phyloP scores from a whole-genome alignment of 2,113 vertebrate species.

The Cyprinodon tularosa region DNA sequence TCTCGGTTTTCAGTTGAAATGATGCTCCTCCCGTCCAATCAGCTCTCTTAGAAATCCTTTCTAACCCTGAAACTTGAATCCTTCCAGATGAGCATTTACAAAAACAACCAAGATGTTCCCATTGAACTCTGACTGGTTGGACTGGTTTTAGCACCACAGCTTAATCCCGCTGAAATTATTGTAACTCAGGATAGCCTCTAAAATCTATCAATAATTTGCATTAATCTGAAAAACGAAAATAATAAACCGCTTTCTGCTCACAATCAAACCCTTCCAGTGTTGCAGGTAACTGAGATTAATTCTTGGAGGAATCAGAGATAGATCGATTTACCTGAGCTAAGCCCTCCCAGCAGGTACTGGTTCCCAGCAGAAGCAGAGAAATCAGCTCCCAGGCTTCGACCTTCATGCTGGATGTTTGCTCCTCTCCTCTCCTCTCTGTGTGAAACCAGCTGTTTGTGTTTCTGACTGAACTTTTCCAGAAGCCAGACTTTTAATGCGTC shows the following conservation, averaged over 20 bases:
- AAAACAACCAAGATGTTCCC: no score
- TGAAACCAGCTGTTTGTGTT: background rate
- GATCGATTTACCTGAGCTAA: slow-evolving; percentile 28
- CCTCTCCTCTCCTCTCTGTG: slow-evolving; percentile 4
- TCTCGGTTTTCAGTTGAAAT: no score
- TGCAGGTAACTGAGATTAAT: no score
- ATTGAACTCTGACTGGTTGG: no score
- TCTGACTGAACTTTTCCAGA: background rate
- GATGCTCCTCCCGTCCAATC: background rate
- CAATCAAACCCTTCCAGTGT: no score
- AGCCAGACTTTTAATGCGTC: slow-evolving; percentile 20
- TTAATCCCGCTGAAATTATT: no score
- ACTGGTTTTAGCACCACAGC: no score
- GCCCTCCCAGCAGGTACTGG: background rate
- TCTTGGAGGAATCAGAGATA: no score
- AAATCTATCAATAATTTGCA: no score
- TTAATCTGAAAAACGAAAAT: no score
- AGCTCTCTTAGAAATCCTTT: background rate
- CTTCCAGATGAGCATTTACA: background rate
- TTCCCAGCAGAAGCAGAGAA: slow-evolving; percentile 36
- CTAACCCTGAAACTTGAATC: background rate
- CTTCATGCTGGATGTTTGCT: slow-evolving; percentile 39
- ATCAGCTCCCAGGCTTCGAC: slow-evolving; percentile 10
- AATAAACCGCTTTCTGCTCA: no score
- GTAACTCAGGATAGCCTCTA: no score